phyloP scores from a whole-genome alignment of 2,888 invertebrate species.

The Ephialtes manifestator region DNA sequence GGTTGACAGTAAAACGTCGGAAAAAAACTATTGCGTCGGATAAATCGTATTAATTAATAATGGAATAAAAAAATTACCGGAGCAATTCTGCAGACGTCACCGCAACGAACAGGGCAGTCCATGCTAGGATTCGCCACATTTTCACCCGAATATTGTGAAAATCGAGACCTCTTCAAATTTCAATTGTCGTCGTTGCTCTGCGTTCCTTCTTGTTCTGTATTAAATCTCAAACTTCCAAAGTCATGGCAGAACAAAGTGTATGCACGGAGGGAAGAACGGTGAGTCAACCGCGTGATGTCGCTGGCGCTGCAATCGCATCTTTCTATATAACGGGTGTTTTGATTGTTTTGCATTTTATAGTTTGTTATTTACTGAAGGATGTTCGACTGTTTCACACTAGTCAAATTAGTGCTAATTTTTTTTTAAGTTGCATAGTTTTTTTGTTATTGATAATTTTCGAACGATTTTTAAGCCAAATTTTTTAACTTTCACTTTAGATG shows the following conservation, averaged over 20 bases:
- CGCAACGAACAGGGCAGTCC: conserved; percentile 68
- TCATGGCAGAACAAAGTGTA: conserved; percentile 46
- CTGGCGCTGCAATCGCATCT: conserved; percentile 24
- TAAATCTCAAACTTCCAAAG: conserved; percentile 40
- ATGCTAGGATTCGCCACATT: conserved; percentile 74
- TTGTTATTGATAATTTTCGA: no score
- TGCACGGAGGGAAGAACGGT: not conserved
- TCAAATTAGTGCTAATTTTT: no score
- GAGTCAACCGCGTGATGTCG: conserved; percentile 17
- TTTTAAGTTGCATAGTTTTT: no score
- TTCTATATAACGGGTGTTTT: not conserved
- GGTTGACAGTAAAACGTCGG: conserved; percentile 23
- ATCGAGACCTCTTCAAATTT: not conserved
- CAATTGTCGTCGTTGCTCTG: not conserved
- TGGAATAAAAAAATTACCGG: conserved; percentile 69
- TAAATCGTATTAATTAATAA: conserved; percentile 34
- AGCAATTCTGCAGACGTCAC: conserved; percentile 72
- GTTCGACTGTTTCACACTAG: no score
- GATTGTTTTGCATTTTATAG: not conserved
- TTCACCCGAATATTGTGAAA: conserved; percentile 31
- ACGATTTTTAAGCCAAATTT: no score
- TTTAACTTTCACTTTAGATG: no score
- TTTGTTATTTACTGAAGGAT: no score
- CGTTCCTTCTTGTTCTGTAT: conserved; percentile 18
- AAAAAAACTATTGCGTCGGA: not conserved